phyloP scores from a whole-genome alignment of 1,140 invertebrate species.

The Ips typographus region DNA sequence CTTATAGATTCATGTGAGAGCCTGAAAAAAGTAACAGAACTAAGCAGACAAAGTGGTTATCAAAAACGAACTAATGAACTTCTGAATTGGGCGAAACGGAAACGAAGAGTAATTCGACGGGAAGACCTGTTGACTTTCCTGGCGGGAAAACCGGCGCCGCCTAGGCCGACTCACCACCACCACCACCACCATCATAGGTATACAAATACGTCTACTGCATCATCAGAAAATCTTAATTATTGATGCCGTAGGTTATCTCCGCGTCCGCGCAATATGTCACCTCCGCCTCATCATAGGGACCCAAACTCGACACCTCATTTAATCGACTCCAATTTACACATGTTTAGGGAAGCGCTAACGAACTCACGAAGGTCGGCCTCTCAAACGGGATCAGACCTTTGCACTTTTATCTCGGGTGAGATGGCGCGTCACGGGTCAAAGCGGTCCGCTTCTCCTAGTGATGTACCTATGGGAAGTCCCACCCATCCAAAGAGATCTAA shows the following conservation, averaged over 20 bases:
- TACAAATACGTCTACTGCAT: background rate
- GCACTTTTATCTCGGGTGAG: conserved; percentile 75
- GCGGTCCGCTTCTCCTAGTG: conserved; percentile 62
- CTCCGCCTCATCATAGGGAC: conserved; percentile 56
- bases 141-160: conserved; percentile 68
- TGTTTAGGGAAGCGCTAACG: conserved; percentile 76
- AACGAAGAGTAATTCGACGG: conserved; percentile 67
- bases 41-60: conserved; percentile 71
- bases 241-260: conserved; percentile 52
- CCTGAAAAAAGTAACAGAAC: conserved; percentile 66
- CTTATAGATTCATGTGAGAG: conserved; percentile 72
- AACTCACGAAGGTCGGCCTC: conserved; percentile 51
- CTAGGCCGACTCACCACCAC: conserved; percentile 53
- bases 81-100: conserved; percentile 75
- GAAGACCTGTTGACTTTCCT: conserved; percentile 81
- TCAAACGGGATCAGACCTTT: conserved; percentile 61
- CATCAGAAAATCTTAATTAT: background rate
- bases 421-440: conserved; percentile 70
- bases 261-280: conserved; percentile 57
- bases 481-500: conserved; percentile 57
- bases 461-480: conserved; percentile 59
- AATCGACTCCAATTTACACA: conserved; percentile 64
- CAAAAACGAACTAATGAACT: conserved; percentile 75
- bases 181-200: conserved; percentile 41
- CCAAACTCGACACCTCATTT: conserved; percentile 45